A percentile compares a stretch with the other conserved stretches of the same genome.
phyloP scores from a whole-genome alignment of 1,140 invertebrate species.

The Caerostris darwini region DNA sequence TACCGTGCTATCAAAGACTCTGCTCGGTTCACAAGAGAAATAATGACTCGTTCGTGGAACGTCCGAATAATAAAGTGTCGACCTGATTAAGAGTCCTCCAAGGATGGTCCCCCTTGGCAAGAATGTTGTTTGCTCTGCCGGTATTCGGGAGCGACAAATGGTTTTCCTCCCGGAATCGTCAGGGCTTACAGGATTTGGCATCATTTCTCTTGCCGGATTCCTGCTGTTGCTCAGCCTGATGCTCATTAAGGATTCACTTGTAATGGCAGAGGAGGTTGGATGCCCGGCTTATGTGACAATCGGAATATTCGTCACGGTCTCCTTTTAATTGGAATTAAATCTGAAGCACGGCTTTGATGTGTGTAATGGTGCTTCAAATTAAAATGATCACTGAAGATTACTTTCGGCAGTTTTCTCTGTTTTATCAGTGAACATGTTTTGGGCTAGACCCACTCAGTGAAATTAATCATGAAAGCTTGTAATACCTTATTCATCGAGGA shows the following conservation, averaged over 20 bases:
- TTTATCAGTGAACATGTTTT: too few relatives aligned
- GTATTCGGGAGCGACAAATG: slow-evolving; percentile 52
- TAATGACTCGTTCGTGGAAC: slow-evolving; percentile 48
- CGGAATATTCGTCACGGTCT: background rate
- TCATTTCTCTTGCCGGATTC: background rate
- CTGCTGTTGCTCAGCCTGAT: background rate
- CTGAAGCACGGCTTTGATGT: too few relatives aligned
- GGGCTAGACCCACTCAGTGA: too few relatives aligned
- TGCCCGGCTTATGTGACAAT: background rate
- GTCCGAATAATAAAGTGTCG: slow-evolving; percentile 59
- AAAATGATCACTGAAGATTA: too few relatives aligned
- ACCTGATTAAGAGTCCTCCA: slow-evolving; percentile 52
- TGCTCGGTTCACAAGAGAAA: slow-evolving; percentile 23
- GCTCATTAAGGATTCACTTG: slow-evolving; percentile 8
- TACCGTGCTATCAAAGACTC: too few relatives aligned
- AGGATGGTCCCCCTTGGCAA: slow-evolving; percentile 43
- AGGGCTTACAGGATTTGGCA: slow-evolving; percentile 46
- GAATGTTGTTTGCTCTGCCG: slow-evolving; percentile 12
- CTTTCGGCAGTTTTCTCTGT: too few relatives aligned
- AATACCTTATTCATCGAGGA: too few relatives aligned
- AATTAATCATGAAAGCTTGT: too few relatives aligned
- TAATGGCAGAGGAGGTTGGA: background rate
- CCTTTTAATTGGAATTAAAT: too few relatives aligned
- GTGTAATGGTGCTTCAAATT: too few relatives aligned
- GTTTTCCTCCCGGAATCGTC: slow-evolving; percentile 9